Percentiles rank a stretch among this genome's conserved stretches.
phyloP scores from a whole-genome alignment of 2,113 vertebrate species.

The Chrysemys picta region DNA sequence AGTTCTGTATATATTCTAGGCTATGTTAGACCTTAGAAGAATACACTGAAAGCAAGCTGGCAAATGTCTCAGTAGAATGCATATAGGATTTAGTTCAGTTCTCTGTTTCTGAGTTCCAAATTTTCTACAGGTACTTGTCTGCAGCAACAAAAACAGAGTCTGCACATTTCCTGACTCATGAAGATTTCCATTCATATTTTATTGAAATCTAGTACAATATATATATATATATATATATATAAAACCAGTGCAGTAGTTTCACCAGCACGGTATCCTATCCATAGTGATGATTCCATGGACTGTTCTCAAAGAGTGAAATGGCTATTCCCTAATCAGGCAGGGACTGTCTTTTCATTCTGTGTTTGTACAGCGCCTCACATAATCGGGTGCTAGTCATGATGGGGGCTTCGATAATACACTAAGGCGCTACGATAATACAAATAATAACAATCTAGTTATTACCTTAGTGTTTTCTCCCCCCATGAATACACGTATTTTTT shows the following conservation, averaged over 20 bases:
- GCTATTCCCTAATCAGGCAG: background rate
- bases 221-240: too few species aligned
- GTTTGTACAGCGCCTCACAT: background rate
- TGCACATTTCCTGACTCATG: background rate
- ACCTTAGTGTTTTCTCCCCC: fast-evolving
- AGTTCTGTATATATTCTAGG: background rate
- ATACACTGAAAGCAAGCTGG: background rate
- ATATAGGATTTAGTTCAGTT: background rate
- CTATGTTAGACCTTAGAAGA: background rate
- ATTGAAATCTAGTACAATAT: background rate
- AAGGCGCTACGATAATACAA: background rate
- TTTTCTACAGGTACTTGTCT: background rate
- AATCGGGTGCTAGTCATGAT: background rate
- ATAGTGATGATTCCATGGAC: fast-evolving
- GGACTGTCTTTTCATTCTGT: background rate
- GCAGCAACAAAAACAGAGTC: background rate
- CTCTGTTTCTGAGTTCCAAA: background rate
- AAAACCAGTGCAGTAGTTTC: background rate
- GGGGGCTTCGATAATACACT: background rate
- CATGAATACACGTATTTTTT: background rate
- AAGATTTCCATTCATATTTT: background rate
- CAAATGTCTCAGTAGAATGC: background rate
- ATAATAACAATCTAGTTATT: background rate
- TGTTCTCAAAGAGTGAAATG: background rate
- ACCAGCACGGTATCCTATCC: background rate